Evolutionary conservation across 2,113 vertebrate genomes (phyloP).

Genomic region (Gymnarchus niloticus): DNA sequence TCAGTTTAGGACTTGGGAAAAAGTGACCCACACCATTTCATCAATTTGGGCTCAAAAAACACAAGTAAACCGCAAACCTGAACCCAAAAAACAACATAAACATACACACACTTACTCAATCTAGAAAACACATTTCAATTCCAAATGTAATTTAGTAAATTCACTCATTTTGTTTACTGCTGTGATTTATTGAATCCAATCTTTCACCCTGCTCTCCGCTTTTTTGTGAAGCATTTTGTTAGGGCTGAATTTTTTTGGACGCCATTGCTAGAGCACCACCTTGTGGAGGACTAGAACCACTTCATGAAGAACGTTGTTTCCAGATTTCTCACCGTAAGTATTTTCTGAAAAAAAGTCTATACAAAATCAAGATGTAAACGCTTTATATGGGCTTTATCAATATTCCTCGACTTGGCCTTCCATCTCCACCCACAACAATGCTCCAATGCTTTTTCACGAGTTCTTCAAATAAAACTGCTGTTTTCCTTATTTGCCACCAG

Average conservation of each 20-base stretch:
- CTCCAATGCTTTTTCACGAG: background rate
- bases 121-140: background rate
- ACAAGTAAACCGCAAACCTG: background rate
- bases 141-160: background rate
- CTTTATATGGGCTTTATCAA: background rate
- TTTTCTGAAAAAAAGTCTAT: background rate
- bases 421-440: background rate
- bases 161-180: too few species aligned
- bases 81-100: background rate
- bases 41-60: background rate
- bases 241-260: background rate
- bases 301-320: background rate
- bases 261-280: background rate
- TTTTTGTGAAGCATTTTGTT: background rate
- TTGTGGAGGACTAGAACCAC: background rate
- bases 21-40: background rate
- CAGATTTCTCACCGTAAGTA: background rate
- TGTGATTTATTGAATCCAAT: background rate
- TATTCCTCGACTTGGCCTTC: background rate
- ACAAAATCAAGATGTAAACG: background rate
- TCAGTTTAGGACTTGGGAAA: background rate
- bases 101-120: background rate
- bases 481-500: background rate
- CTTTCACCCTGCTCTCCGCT: background rate
- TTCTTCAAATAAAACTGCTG: background rate